A percentile compares a stretch with the other conserved stretches of the same genome.
phyloP scores from a whole-genome alignment of 2,888 invertebrate genomes.

The Xestia rhomboidea region DNA sequence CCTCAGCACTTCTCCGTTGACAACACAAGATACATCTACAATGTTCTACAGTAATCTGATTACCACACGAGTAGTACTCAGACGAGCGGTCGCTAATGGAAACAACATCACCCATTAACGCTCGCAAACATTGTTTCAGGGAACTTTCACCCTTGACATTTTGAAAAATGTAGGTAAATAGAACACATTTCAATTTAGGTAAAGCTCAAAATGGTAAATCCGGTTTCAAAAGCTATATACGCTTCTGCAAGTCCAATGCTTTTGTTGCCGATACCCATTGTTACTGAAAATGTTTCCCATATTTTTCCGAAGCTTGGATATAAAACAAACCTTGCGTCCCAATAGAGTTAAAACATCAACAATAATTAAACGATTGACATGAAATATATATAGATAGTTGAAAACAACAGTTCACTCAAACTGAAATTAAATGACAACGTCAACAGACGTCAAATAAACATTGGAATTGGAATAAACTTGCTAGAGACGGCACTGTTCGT shows the following conservation, averaged over 20 bases:
- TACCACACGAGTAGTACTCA: conserved; percentile 32
- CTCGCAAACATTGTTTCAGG: conserved; percentile 39
- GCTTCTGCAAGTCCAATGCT: conserved; percentile 42
- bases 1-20: not conserved
- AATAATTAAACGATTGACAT: conserved; percentile 10
- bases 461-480: conserved; percentile 32
- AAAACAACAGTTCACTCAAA: conserved; percentile 5
- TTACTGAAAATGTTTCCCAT: conserved; percentile 34
- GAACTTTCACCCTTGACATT: conserved; percentile 29
- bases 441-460: conserved; percentile 36
- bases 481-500: conserved; percentile 17
- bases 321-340: conserved; percentile 35
- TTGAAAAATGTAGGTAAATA: conserved; percentile 23
- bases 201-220: conserved; percentile 8
- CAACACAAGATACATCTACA: conserved; percentile 19
- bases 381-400: conserved; percentile 15
- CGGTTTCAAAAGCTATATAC: conserved; percentile 6
- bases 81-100: conserved; percentile 51
- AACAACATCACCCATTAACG: conserved; percentile 43
- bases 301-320: conserved; percentile 35
- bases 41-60: conserved; percentile 41
- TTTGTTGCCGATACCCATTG: conserved; percentile 49
- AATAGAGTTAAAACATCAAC: conserved; percentile 23
- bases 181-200: not conserved
- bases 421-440: conserved; percentile 33